These are phyloP conservation scores for Thamnophis sirtalis DNA, from an alignment of 2,113 vertebrate species.

Conservation along the genomic window DNA sequence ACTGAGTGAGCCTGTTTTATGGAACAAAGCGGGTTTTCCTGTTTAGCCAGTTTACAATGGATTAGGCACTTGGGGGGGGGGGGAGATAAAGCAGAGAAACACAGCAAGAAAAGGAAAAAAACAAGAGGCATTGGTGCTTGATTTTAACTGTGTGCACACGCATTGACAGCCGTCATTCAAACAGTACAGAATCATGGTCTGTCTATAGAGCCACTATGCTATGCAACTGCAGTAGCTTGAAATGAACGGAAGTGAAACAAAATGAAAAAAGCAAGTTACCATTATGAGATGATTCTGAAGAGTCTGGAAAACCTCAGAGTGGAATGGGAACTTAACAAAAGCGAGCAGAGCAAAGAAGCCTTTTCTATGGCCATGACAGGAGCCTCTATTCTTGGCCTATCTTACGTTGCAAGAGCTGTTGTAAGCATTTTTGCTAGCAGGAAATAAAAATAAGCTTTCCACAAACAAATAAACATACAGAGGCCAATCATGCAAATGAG, in stretches of 20 bases:
- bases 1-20: not conserved
- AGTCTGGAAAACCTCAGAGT: not conserved
- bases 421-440: not conserved
- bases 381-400: not conserved
- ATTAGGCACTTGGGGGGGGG: not conserved
- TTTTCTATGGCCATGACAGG: not conserved
- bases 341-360: not conserved
- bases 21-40: not conserved
- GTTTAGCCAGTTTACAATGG: not conserved
- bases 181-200: not conserved
- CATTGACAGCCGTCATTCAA: no score
- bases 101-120: not conserved
- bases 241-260: not conserved
- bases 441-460: not conserved
- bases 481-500: not conserved
- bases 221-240: not conserved
- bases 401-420: not conserved
- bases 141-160: not conserved
- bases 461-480: not conserved
- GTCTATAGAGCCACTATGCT: not conserved
- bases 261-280: not conserved
- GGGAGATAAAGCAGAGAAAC: not conserved
- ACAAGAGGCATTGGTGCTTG: not conserved
- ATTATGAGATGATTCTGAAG: not conserved
- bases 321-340: not conserved